Base-by-base conservation (phyloP, 2,888 invertebrate species). In the Digitonthophagus gazella region DNA sequence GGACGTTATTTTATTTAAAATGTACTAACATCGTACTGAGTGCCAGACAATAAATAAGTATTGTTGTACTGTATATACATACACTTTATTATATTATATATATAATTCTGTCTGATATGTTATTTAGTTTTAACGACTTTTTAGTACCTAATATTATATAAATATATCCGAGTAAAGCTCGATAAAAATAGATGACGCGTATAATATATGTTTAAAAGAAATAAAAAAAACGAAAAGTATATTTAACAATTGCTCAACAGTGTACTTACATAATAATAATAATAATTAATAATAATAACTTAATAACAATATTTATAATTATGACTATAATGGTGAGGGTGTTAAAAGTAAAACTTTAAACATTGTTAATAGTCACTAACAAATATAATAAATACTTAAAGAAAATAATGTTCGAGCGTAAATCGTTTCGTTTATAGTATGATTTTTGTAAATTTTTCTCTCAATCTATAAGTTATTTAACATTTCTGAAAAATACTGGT, bases 31-130 rank as follows among this genome's bases (percentile, higher is more conserved):
- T 75, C 73, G 76, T 76, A 78, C 77, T 78, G 77, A 79, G 77
- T 78, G 79, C 79, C 78, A 78, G 79, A 80, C 80, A 80, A 80
- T 80, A 80, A 79, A 44, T 44, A 44, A 69, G 70, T 72, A 72
- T 73, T 74, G 72, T 75, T 74, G 73, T 68, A 73, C 71, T 75
- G 72, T 74, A 74, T 70, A 73, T 44, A 44, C 28, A 44, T 44
- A 44, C 28, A 44, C 28, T 44, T 73, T 72, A 70, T 70, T 58
- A 58, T 71, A 67, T 71, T 67, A 28, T 64, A 66, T 58, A 58
- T 72, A 69, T 44, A 44, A 44, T 44, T 44, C 28, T 44, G 28
- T 44, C 28, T 72, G 70, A 63, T 57, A 72, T 72, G 67, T 67
- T 70, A 67, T 69, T 71, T 67, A 69, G 66, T 71, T 72, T 15